These are phyloP conservation scores for Episyrphus balteatus DNA, from an alignment of 1,140 invertebrate species.

Conservation along the genomic window DNA sequence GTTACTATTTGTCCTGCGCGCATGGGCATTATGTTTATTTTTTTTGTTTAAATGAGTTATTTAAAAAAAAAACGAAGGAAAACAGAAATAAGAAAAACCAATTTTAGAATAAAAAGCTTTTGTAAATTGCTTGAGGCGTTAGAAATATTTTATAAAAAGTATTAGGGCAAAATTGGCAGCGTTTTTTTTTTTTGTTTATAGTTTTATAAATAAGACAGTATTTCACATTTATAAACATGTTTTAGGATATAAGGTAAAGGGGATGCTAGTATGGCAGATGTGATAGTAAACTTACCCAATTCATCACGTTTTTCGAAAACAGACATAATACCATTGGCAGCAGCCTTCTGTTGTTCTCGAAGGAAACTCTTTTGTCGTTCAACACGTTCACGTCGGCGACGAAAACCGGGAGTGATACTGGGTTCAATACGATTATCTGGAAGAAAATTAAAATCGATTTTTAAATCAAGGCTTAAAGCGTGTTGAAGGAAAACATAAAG, in stretches of 20 bases:
- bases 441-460: no score
- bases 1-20: slow-evolving; percentile 31
- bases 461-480: no score
- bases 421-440: slow-evolving; percentile 18
- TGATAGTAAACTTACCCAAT: slow-evolving; percentile 19
- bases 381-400: slow-evolving; percentile 60
- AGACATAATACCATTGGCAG: slow-evolving; percentile 41
- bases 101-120: neutral
- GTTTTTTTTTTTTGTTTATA: no score
- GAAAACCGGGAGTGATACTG: slow-evolving; percentile 63
- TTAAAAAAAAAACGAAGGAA: neutral
- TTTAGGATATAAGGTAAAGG: no score
- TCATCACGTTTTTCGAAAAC: slow-evolving; percentile 41
- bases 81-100: neutral
- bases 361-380: slow-evolving; percentile 71
- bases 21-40: no score
- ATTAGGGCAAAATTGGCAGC: no score
- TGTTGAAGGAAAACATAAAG: no score
- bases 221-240: no score
- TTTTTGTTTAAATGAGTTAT: neutral
- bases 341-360: slow-evolving; percentile 63
- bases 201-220: no score
- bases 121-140: neutral
- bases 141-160: neutral
- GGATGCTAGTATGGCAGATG: no score